Percentiles rank a stretch among this genome's conserved stretches.
phyloP scores from a whole-genome alignment of 1,140 invertebrate species.

The Thaumatotibia leucotreta region DNA sequence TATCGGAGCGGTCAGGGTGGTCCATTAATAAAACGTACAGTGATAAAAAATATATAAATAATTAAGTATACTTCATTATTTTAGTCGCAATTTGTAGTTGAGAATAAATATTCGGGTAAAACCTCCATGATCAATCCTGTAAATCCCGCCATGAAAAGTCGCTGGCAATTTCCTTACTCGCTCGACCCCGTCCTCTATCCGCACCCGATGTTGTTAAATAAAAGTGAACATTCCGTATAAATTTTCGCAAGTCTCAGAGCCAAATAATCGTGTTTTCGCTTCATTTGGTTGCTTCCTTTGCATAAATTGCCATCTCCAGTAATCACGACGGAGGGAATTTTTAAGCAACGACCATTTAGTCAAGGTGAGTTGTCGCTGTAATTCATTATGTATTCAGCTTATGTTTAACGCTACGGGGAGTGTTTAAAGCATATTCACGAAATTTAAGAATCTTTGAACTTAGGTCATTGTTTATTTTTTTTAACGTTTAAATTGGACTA shows the following conservation, averaged over 20 bases:
- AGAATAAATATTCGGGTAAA: not conserved
- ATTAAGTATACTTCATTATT: too few relatives aligned
- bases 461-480: too few relatives aligned
- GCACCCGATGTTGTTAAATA: slow-evolving; percentile 32
- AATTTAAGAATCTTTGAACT: too few relatives aligned
- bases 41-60: too few relatives aligned
- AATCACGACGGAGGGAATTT: slow-evolving; percentile 36
- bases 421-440: not conserved
- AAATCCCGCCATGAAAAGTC: not conserved
- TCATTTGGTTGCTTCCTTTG: slow-evolving; percentile 40
- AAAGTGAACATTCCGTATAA: slow-evolving; percentile 49
- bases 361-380: not conserved
- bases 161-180: not conserved
- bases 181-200: not conserved
- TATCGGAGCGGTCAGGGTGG: too few relatives aligned
- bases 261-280: slow-evolving; percentile 52
- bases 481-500: too few relatives aligned
- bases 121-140: not conserved
- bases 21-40: too few relatives aligned
- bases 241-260: slow-evolving; percentile 43
- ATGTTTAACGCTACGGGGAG: not conserved
- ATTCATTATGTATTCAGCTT: slow-evolving; percentile 12
- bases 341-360: slow-evolving; percentile 1
- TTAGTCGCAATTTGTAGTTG: too few relatives aligned
- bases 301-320: slow-evolving; percentile 41